Evolutionary conservation across 2,888 invertebrate species (phyloP), one percentile per base, ranked within the genome.

Genomic region (Mayetiola destructor): DNA sequence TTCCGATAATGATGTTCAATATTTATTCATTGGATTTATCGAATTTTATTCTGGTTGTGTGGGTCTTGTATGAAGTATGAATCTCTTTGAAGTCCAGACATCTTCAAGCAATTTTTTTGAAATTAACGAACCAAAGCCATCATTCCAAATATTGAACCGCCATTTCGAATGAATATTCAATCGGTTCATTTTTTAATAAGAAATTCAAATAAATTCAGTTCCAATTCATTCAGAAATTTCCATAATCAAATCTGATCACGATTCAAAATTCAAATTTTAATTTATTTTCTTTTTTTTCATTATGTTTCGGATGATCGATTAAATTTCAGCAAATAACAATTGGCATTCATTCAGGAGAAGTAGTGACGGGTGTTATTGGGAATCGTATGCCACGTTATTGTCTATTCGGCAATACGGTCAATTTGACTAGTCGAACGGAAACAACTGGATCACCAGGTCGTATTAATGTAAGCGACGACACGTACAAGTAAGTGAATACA

Each of bases 301-400:
- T 54, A 56, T 58, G 48, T 59, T 59, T 60, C 27, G 58, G 5
- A 16, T 23, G 27, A 39, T 60, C 37, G 58, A 57, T 61, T 62
- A 63, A 70, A 48, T 48, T 23, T 48, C 16, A 92, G 91, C 82
- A 84, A 76, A 88, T 94, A 61, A 93, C 93, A 18, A 92, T 94
- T 66, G 93, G 93, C 3, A 90, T 94, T 62, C 93, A 94, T 67
- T 88, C 90, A 2, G 93, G 93, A 0, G 93, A 93, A 70, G 92
- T 91, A 20, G 92, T 94, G 56, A 93, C 93, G 0, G 93, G 93
- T 14, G 93, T 93, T 8, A 93, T 93, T 61, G 93, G 93, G 2
- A 90, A 92, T 72, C 81, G 92, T 60, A 92, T 93, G 88, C 93
- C 93, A 0, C 81, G 93, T 29, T 93, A 91, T 71, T 90, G 90